These are phyloP conservation scores for Phyllotreta cruciferae DNA, from an alignment of 2,888 invertebrate genomes.

Conservation along the genomic window DNA sequence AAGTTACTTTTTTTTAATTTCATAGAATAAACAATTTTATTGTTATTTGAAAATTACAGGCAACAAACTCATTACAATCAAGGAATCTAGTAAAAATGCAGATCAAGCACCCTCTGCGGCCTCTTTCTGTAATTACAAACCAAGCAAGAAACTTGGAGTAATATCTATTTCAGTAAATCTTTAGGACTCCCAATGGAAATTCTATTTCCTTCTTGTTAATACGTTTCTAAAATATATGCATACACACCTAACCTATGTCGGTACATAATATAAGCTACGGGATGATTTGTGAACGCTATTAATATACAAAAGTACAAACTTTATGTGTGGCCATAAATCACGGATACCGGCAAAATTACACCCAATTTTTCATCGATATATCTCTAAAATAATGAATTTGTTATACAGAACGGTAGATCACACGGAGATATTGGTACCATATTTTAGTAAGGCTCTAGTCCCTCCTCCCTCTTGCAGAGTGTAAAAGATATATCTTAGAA, in stretches of 20 bases:
- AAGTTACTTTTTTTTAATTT: no score
- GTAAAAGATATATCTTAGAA: conserved; percentile 30
- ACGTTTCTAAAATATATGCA: no score
- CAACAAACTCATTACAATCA: no score
- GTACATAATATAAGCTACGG: conserved; percentile 35
- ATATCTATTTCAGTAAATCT: no score
- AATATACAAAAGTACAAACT: conserved; percentile 40
- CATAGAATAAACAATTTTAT: no score
- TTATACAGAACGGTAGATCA: conserved; percentile 30
- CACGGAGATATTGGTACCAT: conserved; percentile 29
- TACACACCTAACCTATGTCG: neutral
- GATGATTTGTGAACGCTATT: conserved; percentile 42
- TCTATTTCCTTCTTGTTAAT: no score
- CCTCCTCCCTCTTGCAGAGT: conserved; percentile 1
- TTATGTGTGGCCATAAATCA: conserved; percentile 40
- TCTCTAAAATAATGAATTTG: conserved; percentile 35
- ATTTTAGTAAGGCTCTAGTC: conserved; percentile 18
- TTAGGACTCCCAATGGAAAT: no score
- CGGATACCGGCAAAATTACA: conserved; percentile 30
- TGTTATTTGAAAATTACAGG: no score
- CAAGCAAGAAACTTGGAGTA: no score
- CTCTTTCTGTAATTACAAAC: no score
- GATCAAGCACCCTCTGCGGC: no score
- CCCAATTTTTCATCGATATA: conserved; percentile 33
- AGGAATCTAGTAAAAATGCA: no score